Conservation (phyloP, 2,888 invertebrate genomes). For the Oscheius sp. region DNA sequence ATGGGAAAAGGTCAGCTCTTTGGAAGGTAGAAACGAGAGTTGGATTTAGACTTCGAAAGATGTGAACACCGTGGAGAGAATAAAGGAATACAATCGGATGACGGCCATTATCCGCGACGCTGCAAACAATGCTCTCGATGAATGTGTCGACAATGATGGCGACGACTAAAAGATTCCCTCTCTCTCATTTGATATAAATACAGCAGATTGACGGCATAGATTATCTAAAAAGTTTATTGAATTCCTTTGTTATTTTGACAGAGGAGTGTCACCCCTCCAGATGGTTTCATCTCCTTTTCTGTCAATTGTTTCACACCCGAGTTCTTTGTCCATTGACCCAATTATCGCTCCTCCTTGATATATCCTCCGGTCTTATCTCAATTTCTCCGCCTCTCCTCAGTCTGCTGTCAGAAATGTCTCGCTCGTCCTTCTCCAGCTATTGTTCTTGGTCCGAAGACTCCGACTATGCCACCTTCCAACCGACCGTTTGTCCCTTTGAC, state of each 20-base stretch:
- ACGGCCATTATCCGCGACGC: background rate
- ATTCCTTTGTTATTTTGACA: background rate
- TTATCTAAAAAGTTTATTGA: background rate
- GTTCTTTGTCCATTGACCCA: too few species aligned
- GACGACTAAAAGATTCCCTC: background rate
- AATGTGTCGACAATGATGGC: background rate
- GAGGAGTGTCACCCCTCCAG: too few species aligned
- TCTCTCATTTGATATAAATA: too few species aligned
- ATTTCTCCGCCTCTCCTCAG: too few species aligned
- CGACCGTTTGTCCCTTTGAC: too few species aligned
- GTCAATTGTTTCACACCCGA: too few species aligned
- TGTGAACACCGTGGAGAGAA: slow-evolving; percentile 2
- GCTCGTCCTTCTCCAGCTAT: background rate
- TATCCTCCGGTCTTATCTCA: too few species aligned
- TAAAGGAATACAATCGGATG: slow-evolving; percentile 6
- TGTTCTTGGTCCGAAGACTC: background rate
- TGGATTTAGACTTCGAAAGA: background rate
- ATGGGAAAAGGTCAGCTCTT: background rate
- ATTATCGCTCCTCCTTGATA: too few species aligned
- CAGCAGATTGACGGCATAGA: background rate
- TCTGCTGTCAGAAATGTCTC: background rate
- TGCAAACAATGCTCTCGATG: background rate
- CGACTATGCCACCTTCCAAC: background rate
- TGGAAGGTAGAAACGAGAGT: background rate
- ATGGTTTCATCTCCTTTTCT: too few species aligned